Evolutionary conservation across 2,797 vertebrate species (phyloP).

Genomic region (Amazonetta brasiliensis): DNA sequence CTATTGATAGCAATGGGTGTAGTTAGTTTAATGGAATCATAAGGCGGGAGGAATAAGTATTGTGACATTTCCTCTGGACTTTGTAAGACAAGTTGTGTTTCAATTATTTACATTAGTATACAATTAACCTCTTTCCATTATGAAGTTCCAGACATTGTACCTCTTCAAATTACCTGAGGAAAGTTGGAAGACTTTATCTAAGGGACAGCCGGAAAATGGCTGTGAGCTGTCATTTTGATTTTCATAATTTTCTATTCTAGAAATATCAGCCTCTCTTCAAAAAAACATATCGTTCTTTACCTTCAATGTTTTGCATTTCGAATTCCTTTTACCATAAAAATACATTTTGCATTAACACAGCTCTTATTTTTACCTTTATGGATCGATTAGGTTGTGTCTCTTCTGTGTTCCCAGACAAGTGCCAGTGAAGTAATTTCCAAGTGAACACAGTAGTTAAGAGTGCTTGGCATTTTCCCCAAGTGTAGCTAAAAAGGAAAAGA

Average conservation of each 20-base stretch:
- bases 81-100: not conserved
- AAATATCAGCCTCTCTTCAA: not conserved
- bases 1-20: not conserved
- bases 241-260: not conserved
- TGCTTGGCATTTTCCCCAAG: conserved; percentile 11
- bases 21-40: not conserved
- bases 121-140: not conserved
- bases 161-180: not conserved
- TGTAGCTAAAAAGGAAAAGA: conserved; percentile 47
- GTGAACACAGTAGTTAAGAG: not conserved
- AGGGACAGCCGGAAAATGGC: not conserved
- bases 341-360: conserved; percentile 39
- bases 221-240: not conserved
- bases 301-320: conserved; percentile 4
- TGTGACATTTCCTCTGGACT: not conserved
- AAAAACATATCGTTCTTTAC: not conserved
- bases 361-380: conserved; percentile 68
- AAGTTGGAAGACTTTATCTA: not conserved
- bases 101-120: conserved; percentile 19
- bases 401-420: conserved; percentile 23
- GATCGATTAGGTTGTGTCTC: conserved; percentile 47
- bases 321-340: conserved; percentile 44
- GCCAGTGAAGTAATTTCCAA: conserved; percentile 44
- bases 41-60: not conserved
- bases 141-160: not conserved